Conservation (phyloP, 2,113 vertebrate species). For the Willisornis vidua region DNA sequence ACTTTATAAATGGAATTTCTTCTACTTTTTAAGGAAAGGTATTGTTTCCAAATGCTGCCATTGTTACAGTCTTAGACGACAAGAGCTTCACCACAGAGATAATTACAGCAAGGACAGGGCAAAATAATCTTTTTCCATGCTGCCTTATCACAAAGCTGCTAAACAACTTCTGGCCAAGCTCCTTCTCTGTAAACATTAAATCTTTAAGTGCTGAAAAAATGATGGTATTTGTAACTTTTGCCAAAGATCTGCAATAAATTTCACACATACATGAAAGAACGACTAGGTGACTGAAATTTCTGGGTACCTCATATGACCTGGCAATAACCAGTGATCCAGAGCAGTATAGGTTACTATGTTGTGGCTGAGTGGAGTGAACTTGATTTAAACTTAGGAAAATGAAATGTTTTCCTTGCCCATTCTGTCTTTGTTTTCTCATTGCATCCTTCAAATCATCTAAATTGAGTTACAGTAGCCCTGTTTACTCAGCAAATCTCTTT, state of each 20-base stretch:
- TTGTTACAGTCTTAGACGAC: background rate
- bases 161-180: background rate
- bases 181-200: background rate
- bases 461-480: background rate
- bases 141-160: background rate
- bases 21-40: background rate
- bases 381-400: conserved; percentile 8
- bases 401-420: background rate
- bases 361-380: background rate
- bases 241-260: background rate
- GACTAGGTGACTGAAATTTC: background rate
- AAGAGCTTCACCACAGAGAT: background rate
- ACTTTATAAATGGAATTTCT: background rate
- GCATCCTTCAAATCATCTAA: background rate
- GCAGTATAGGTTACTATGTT: background rate
- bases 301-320: background rate
- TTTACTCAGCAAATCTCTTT: background rate
- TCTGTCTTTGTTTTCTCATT: background rate
- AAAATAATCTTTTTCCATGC: background rate
- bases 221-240: background rate
- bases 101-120: background rate
- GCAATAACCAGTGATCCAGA: background rate
- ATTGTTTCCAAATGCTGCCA: background rate
- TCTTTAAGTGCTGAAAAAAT: background rate
- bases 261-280: background rate